Evolutionary conservation across 1,140 invertebrate genomes (phyloP).

Genomic region (Cylas formicarius): DNA sequence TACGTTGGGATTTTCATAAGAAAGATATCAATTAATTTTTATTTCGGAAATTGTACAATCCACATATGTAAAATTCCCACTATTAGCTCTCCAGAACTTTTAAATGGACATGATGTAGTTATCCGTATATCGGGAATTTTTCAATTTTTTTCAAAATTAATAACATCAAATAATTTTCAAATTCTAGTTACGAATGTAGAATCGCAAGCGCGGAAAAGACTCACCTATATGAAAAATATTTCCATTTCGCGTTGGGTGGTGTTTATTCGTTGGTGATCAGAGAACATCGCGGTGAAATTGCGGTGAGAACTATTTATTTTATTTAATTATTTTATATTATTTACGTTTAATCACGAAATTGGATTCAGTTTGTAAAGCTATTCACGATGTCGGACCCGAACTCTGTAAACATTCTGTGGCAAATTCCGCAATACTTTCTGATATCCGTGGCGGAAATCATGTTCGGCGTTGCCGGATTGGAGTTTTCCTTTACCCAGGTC

Average conservation of each 20-base stretch:
- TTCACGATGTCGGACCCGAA: constrained; percentile 57
- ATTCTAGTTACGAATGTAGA: constrained; percentile 32
- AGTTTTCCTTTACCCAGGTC: constrained; percentile 60
- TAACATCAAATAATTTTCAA: too few species aligned
- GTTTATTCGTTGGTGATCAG: constrained; percentile 36
- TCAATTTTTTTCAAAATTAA: too few species aligned
- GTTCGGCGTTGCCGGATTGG: constrained; percentile 66
- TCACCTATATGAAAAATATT: constrained; percentile 19
- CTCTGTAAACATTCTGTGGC: constrained; percentile 71
- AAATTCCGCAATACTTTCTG: constrained; percentile 80
- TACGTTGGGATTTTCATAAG: too few species aligned
- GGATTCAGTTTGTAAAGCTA: constrained; percentile 34
- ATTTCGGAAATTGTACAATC: too few species aligned
- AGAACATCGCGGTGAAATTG: constrained; percentile 29
- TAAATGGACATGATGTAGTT: too few species aligned
- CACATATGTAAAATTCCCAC: too few species aligned
- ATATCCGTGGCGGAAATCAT: constrained; percentile 70
- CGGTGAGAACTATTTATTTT: constrained; percentile 25
- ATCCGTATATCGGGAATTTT: too few species aligned
- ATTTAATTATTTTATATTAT: neutral
- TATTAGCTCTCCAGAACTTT: too few species aligned
- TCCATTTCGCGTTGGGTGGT: constrained; percentile 34
- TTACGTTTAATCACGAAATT: constrained; percentile 1
- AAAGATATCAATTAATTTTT: too few species aligned
- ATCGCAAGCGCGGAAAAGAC: constrained; percentile 24